Percentiles rank a stretch among this genome's conserved stretches.
phyloP scores from a whole-genome alignment of 2,113 vertebrate genomes.

The Seriola aureovittata region DNA sequence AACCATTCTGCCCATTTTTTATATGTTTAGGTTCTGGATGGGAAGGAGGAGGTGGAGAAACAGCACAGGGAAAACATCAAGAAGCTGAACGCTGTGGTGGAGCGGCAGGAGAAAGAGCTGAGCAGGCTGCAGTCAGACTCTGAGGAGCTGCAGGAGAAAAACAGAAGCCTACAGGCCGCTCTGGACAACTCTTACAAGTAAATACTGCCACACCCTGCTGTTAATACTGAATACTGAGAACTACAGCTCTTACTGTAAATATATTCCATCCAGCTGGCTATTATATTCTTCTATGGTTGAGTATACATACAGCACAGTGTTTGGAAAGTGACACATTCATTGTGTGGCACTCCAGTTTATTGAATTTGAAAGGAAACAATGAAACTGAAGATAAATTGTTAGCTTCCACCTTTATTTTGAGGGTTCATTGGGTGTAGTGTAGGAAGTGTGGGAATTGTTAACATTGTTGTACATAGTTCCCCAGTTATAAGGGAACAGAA shows the following conservation, averaged over 20 bases:
- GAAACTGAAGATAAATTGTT: not conserved
- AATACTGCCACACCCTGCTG: constrained; percentile 23
- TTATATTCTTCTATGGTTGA: not conserved
- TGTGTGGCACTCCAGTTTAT: not conserved
- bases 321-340: not conserved
- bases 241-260: not conserved
- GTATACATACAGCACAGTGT: not conserved
- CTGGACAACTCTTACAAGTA: constrained; percentile 95
- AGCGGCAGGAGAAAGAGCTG: constrained; percentile 93
- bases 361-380: not conserved
- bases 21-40: constrained; percentile 90
- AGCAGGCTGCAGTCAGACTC: constrained; percentile 85
- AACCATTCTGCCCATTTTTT: not conserved
- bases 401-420: not conserved
- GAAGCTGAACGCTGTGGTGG: constrained; percentile 92
- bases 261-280: not conserved
- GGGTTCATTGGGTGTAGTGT: not conserved
- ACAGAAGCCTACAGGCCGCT: constrained; percentile 92
- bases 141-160: constrained; percentile 92
- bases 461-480: not conserved
- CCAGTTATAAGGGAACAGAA: not conserved
- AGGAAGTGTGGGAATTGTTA: not conserved
- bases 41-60: constrained; percentile 96
- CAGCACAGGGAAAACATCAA: constrained; percentile 97
- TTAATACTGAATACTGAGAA: not conserved